Evolutionary conservation across 2,888 invertebrate genomes (phyloP).

Genomic region (Galerucella pusilla): DNA sequence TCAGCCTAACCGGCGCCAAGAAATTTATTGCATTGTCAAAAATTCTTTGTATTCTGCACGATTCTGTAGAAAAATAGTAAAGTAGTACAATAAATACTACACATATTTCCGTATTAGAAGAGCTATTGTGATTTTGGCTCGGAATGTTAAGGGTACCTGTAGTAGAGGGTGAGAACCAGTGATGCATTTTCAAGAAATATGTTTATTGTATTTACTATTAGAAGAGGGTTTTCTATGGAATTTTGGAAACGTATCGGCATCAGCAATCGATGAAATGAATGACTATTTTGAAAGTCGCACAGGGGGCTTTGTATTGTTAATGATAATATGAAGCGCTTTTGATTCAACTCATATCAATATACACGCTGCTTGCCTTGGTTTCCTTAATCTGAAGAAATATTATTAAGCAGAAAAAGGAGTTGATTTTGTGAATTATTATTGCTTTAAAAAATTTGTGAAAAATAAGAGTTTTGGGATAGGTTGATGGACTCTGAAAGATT

Average conservation of each 20-base stretch:
- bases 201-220: background rate
- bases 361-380: no score
- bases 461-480: no score
- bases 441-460: no score
- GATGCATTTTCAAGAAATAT: background rate
- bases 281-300: no score
- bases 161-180: constrained; percentile 15
- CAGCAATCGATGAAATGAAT: background rate
- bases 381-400: no score
- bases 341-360: no score
- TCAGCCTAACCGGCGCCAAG: constrained; percentile 26
- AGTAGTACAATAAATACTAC: constrained; percentile 29
- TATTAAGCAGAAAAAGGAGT: no score
- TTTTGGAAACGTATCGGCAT: background rate
- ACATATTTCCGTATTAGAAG: constrained; percentile 29
- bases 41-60: constrained; percentile 31
- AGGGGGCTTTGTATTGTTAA: no score
- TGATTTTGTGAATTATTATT: no score
- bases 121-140: constrained; percentile 18
- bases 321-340: no score
- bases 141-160: constrained; percentile 25
- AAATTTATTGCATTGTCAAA: constrained; percentile 31
- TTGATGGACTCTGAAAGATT: no score
- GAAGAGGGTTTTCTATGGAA: background rate
- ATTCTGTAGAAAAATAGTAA: constrained; percentile 31